Conservation (phyloP, 2,888 invertebrate genomes). For the Aphodius sticticus region DNA sequence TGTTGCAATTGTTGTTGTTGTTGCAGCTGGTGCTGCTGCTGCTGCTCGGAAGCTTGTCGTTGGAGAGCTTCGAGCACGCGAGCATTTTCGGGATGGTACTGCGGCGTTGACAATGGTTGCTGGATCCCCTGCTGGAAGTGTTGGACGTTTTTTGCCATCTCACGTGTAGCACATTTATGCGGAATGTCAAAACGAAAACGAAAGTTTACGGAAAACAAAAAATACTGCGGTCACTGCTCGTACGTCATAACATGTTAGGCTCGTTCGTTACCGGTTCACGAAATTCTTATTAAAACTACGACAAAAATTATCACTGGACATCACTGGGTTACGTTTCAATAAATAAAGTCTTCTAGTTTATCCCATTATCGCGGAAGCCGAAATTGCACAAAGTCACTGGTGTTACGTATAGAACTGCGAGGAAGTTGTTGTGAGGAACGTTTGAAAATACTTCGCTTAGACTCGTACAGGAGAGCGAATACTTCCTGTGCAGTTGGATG, state of each 20-base stretch:
- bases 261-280: slow-evolving; percentile 53
- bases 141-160: slow-evolving; percentile 56
- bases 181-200: slow-evolving; percentile 46
- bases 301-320: slow-evolving; percentile 9
- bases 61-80: background rate
- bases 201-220: slow-evolving; percentile 53
- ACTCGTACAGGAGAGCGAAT: background rate
- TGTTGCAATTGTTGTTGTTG: slow-evolving; percentile 39
- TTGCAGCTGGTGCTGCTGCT: slow-evolving; percentile 25
- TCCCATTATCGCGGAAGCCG: slow-evolving; percentile 50
- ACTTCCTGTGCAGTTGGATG: slow-evolving; percentile 10
- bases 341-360: slow-evolving; percentile 49
- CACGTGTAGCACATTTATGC: slow-evolving; percentile 40
- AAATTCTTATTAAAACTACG: slow-evolving; percentile 48
- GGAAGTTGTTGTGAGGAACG: background rate
- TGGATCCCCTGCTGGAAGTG: slow-evolving; percentile 20
- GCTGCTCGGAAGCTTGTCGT: background rate
- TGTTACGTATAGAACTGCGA: background rate
- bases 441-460: slow-evolving; percentile 15
- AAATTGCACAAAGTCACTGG: slow-evolving; percentile 19
- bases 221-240: slow-evolving; percentile 58
- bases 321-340: slow-evolving; percentile 33
- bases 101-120: slow-evolving; percentile 18
- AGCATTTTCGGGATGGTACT: background rate
- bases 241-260: slow-evolving; percentile 60